Conservation (phyloP, 1,140 invertebrate species). For the Macrotrachela quadricornifera region DNA sequence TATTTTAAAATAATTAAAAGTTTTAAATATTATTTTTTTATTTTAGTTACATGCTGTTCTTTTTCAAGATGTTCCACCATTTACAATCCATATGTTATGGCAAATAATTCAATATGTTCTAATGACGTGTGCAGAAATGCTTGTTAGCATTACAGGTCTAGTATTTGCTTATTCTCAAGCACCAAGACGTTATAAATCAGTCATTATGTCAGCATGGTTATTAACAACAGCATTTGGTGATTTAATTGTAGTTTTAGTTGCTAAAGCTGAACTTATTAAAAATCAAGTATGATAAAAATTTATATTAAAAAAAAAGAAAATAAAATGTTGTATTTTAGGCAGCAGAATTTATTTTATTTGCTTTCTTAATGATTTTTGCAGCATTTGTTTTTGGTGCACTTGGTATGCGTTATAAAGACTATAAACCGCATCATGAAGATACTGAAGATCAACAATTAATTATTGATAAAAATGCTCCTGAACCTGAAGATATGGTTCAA, state of each 20-base stretch:
- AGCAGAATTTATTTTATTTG: conserved; percentile 65
- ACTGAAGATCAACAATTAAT: too few species aligned
- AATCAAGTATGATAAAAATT: conserved; percentile 14
- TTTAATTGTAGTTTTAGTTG: conserved; percentile 62
- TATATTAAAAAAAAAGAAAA: background rate
- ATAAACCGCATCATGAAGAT: too few species aligned
- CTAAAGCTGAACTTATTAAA: conserved; percentile 35
- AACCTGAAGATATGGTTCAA: too few species aligned
- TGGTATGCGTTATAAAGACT: conserved; percentile 34
- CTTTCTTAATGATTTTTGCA: conserved; percentile 55
- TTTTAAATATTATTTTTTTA: too few species aligned
- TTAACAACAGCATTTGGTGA: conserved; percentile 73
- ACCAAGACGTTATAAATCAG: conserved; percentile 69
- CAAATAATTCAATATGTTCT: conserved; percentile 64
- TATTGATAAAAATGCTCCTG: too few species aligned
- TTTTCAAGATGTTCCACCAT: conserved; percentile 35
- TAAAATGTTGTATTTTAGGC: conserved; percentile 37
- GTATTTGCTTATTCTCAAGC: conserved; percentile 70
- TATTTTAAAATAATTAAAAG: too few species aligned
- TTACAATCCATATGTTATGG: conserved; percentile 54
- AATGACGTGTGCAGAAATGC: conserved; percentile 58
- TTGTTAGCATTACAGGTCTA: conserved; percentile 71
- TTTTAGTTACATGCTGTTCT: too few species aligned
- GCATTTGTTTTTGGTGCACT: conserved; percentile 57
- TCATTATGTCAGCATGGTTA: conserved; percentile 67